Evolutionary conservation across 2,888 invertebrate genomes (phyloP).

Genomic region (Tetragonula carbonaria): DNA sequence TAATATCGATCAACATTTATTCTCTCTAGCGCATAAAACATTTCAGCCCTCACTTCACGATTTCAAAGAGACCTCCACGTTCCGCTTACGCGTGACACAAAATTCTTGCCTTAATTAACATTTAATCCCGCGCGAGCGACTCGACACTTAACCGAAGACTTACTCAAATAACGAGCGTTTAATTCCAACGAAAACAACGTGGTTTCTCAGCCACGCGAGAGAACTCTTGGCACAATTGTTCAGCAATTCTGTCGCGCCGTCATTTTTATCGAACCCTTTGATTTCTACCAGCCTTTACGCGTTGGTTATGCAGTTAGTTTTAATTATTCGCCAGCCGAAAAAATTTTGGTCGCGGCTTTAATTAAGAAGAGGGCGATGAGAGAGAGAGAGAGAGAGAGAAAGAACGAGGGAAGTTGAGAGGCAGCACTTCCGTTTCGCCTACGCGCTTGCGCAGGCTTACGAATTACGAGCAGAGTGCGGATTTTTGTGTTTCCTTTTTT

Average conservation of each 20-base stretch:
- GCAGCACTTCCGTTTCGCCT: neutral
- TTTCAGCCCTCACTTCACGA: neutral
- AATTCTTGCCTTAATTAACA: neutral
- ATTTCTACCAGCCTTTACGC: neutral
- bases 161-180: neutral
- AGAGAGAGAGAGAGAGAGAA: too few species aligned
- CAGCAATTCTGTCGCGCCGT: neutral
- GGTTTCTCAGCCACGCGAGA: neutral
- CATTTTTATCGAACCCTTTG: neutral
- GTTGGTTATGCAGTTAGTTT: neutral
- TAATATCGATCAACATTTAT: neutral
- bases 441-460: neutral
- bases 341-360: slow-evolving; percentile 31
- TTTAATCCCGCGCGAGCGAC: neutral
- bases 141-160: neutral
- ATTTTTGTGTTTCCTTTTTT: neutral
- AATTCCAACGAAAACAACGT: neutral
- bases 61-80: neutral
- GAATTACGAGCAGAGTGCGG: too few species aligned
- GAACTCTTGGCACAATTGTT: neutral
- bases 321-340: slow-evolving; percentile 45
- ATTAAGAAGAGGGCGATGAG: slow-evolving; percentile 16
- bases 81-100: neutral
- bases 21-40: too few species aligned
- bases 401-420: too few species aligned